Evolutionary conservation across 2,888 invertebrate species (phyloP), one percentile per base, ranked within the genome.

Genomic region (Yponomeuta plumbellus): DNA sequence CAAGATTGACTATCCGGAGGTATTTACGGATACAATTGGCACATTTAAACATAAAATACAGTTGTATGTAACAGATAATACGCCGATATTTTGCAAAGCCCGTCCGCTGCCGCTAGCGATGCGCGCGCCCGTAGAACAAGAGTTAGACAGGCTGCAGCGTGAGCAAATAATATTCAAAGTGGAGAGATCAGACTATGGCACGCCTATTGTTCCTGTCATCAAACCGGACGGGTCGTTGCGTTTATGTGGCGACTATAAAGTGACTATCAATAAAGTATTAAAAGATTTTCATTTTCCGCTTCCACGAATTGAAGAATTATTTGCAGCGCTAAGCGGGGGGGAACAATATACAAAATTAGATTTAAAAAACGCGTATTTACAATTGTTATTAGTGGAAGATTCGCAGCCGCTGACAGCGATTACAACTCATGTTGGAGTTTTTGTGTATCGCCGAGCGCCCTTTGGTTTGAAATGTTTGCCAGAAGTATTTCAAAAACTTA

Each of bases 401-500:
- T 74, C 74, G 11, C 72, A 70, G 40, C 65, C 69, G 44, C 58
- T 70, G 11, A 73, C 74, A 3, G 73, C 73, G 11, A 73, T 73
- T 20, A 72, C 69, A 8, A 73, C 73, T 64, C n/a, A n/a, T n/a
- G n/a, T n/a, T 44, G 70, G 3, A 72, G 74, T 6, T 2, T 72
- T 71, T 68, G 70, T 70, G 10, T 73, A 71, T 63, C 61, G 64
- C 21, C 57, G 71, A 10, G 67, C 67, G 4, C 72, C 71, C 10
- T 72, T 70, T 34, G 71, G 71, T 66, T 52, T 70, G 5, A 71
- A 70, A 23, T 71, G 71, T 23, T 57, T 72, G 57, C 71, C 6
- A 17, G 74, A 76, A 70, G 73, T 74, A 21, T 75, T 76, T 26
- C 73, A 75, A 69, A 75, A 74, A 67, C 57, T 71, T 3, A 72